These are phyloP conservation scores for Eristalinus aeneus DNA, from an alignment of 2,888 invertebrate genomes.

Conservation along the genomic window DNA sequence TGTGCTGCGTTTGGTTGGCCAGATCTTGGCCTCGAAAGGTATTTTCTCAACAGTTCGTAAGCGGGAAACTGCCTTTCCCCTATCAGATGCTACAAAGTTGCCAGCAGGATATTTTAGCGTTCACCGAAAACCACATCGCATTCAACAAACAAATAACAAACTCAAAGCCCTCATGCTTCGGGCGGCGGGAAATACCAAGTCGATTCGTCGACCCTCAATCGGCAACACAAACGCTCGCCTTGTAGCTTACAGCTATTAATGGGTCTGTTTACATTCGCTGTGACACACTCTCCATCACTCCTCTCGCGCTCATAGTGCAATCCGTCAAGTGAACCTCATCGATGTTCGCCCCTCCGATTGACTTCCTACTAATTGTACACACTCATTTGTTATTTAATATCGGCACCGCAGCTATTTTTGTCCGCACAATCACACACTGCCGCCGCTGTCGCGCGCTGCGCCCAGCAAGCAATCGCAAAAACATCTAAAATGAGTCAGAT, in stretches of 20 bases:
- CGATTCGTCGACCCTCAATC: neutral
- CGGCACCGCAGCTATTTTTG: constrained; percentile 52
- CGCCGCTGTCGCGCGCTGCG: neutral
- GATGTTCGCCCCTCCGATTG: constrained; percentile 1
- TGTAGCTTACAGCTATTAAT: neutral
- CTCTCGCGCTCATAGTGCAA: neutral
- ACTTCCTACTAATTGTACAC: constrained; percentile 60
- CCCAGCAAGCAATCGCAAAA: constrained; percentile 35
- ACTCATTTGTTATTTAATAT: constrained; percentile 69
- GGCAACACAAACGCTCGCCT: neutral
- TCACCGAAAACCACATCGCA: neutral
- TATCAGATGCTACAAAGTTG: no score
- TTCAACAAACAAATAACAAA: neutral
- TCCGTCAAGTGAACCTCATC: neutral
- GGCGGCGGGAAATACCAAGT: neutral
- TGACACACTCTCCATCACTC: neutral
- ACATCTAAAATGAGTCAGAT: constrained; percentile 62
- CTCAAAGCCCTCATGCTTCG: neutral
- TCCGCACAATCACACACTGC: constrained; percentile 40
- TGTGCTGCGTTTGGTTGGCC: no score
- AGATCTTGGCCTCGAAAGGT: no score
- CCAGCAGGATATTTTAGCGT: neutral
- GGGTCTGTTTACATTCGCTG: neutral
- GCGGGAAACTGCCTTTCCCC: no score
- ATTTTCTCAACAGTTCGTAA: no score